phyloP scores from a whole-genome alignment of 1,140 invertebrate genomes.

The Solenopsis fugax region DNA sequence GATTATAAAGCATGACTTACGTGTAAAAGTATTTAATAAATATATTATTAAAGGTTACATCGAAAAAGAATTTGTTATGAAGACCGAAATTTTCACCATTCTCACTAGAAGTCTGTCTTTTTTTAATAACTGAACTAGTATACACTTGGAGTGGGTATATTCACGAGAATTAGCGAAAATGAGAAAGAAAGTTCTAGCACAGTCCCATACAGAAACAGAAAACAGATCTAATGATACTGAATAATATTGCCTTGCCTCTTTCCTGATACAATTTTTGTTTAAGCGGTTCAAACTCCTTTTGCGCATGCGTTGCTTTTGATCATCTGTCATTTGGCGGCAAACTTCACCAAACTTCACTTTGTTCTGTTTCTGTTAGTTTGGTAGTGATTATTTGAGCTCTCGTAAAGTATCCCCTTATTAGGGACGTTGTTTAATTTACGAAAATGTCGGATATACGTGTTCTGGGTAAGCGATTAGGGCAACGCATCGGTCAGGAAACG shows the following conservation, averaged over 20 bases:
- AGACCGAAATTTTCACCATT: too few species aligned
- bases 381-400: neutral
- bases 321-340: conserved; percentile 63
- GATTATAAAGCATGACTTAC: neutral
- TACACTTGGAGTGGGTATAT: too few species aligned
- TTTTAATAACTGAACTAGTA: too few species aligned
- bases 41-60: neutral
- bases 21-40: neutral
- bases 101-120: neutral
- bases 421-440: neutral
- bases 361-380: neutral
- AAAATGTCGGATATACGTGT: conserved; percentile 41
- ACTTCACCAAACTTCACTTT: conserved; percentile 27
- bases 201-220: too few species aligned
- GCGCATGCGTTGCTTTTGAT: neutral
- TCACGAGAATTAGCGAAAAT: too few species aligned
- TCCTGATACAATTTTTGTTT: too few species aligned
- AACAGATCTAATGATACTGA: too few species aligned
- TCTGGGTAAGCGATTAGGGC: conserved; percentile 54
- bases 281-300: too few species aligned
- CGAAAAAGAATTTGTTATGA: neutral
- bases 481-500: conserved; percentile 72
- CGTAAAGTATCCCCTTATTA: neutral
- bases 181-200: too few species aligned
- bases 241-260: too few species aligned